A percentile compares a stretch with the other conserved stretches of the same genome.
phyloP scores from a whole-genome alignment of 2,797 vertebrate genomes.

The Vipera ursinii region DNA sequence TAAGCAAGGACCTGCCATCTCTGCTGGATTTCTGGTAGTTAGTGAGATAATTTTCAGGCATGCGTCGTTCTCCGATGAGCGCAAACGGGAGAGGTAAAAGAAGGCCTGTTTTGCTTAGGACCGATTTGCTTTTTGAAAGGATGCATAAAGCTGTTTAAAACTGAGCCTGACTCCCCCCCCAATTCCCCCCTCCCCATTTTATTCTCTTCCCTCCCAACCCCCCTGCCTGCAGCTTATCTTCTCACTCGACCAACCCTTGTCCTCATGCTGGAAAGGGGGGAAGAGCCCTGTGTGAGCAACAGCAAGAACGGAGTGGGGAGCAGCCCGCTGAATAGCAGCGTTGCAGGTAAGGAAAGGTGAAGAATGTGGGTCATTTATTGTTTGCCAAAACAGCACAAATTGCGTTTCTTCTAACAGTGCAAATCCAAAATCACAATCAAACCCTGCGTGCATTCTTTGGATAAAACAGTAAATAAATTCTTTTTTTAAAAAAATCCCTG shows the following conservation, averaged over 20 bases:
- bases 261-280: constrained; percentile 47
- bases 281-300: constrained; percentile 42
- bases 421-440: neutral
- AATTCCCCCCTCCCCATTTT: neutral
- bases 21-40: neutral
- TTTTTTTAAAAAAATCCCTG: neutral
- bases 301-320: neutral
- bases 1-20: neutral
- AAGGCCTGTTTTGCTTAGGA: neutral
- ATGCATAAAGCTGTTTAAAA: neutral
- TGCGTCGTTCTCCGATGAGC: neutral
- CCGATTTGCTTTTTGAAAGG: neutral
- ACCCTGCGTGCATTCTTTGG: neutral
- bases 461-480: neutral
- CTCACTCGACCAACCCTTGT: constrained; percentile 32
- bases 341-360: neutral
- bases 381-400: neutral
- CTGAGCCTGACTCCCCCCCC: neutral
- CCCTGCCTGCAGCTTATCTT: constrained; percentile 14
- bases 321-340: neutral
- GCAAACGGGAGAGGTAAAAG: neutral
- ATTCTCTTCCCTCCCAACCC: accelerated
- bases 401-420: neutral
- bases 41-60: neutral
- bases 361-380: neutral